Base-by-base conservation (phyloP, 2,797 vertebrate genomes). In the Poecilia velifera region DNA sequence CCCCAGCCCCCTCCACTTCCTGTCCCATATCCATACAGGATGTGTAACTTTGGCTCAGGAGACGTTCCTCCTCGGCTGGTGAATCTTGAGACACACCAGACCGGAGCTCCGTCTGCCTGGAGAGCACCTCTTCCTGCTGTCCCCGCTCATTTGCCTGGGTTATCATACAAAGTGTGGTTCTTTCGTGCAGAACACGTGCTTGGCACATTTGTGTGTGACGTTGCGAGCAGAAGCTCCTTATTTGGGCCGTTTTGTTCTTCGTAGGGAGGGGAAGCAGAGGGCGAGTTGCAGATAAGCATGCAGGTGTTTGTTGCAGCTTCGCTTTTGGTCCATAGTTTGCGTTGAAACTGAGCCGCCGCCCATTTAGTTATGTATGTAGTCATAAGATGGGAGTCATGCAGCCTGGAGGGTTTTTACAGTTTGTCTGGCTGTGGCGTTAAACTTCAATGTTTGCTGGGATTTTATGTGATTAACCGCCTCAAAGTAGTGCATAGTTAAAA, bases 61-160 rank as follows among this genome's bases (percentile, higher is more conserved):
- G 5, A 59, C 31, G 72, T 64, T 49, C 28, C 31, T 71, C 5
- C 20, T 47, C 7, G 4, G 18, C 55, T 70, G 72, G 28, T 59
- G 22, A 72, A n/a, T 45, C 31, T 55, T 0, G 46, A 20, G 31
- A n/a, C 25, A 1, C 28, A 2, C 22, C 10, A 9, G 53, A 51
- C 39, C 47, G 45, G 41, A n/a, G 55, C 62, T 1, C 28, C 4
- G 7, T 53, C 51, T 78, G 6, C 66, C 41, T 80, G 10, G 31
- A 81, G 34, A 76, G 47, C 13, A 1, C 25, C 4, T 34, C 46
- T 4, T 46, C 68, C 5, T 72, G 53, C 73, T 85, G 73, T 76
- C 66, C 79, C 76, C 43, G 66, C 77, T 90, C 74, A 90, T 90
- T 90, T 88, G 76, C 82, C 74, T 90, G 72, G 43, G 82, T 75